Evolutionary conservation across 2,113 vertebrate species (phyloP).

Genomic region (Notothenia rossii): DNA sequence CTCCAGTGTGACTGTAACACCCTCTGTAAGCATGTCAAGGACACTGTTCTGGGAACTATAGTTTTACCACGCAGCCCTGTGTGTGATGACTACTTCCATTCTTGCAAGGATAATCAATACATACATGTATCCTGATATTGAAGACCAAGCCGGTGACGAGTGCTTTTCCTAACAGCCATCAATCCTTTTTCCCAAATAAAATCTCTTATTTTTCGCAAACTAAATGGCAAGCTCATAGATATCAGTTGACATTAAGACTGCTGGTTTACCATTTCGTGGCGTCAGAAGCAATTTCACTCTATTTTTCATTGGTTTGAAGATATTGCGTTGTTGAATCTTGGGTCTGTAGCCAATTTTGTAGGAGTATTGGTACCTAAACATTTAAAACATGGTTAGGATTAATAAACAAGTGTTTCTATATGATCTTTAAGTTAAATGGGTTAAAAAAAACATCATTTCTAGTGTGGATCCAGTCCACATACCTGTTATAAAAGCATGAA

Average conservation of each 20-base stretch:
- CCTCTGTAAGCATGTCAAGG: too few relatives aligned
- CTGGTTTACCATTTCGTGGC: conserved; percentile 71
- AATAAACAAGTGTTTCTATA: not conserved
- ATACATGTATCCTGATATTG: too few relatives aligned
- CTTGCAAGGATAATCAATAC: too few relatives aligned
- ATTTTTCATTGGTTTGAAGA: conserved; percentile 68
- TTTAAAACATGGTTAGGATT: not conserved
- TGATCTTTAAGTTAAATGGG: not conserved
- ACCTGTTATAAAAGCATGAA: conserved; percentile 80
- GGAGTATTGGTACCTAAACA: conserved; percentile 76
- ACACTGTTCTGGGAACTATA: too few relatives aligned
- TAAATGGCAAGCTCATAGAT: not conserved
- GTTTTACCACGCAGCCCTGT: too few relatives aligned
- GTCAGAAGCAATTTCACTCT: conserved; percentile 64
- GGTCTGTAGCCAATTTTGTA: conserved; percentile 80
- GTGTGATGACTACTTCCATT: too few relatives aligned
- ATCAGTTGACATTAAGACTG: not conserved
- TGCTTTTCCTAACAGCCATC: not conserved
- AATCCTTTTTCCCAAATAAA: not conserved
- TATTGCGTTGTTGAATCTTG: conserved; percentile 36
- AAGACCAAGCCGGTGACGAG: too few relatives aligned
- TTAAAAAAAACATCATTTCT: not conserved
- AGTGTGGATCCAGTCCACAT: conserved; percentile 3
- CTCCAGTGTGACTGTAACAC: too few relatives aligned
- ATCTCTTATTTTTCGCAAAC: not conserved